Conservation (phyloP, 1,140 invertebrate species). For the Antheraea mylitta region DNA sequence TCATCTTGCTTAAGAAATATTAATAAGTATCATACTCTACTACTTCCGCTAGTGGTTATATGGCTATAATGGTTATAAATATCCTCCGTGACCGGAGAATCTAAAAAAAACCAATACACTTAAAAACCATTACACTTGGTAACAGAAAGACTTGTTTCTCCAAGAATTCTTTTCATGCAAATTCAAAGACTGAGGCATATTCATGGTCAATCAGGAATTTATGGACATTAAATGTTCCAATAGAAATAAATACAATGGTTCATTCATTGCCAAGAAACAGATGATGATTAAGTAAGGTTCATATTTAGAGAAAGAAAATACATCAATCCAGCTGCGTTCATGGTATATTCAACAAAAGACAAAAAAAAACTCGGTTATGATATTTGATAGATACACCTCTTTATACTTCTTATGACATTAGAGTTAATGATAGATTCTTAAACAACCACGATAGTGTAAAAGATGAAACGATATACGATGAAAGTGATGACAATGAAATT, state of each 20-base stretch:
- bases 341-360: conserved; percentile 22
- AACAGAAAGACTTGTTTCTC: conserved; percentile 24
- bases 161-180: conserved; percentile 29
- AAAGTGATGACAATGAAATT: conserved; percentile 9
- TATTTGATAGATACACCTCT: conserved; percentile 29
- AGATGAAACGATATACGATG: conserved; percentile 7
- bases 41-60: too few species aligned
- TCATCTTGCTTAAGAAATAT: conserved; percentile 25
- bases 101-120: conserved; percentile 16
- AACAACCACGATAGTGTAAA: conserved; percentile 10
- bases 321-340: conserved; percentile 24
- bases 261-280: conserved; percentile 24
- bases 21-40: conserved; percentile 24
- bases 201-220: conserved; percentile 23
- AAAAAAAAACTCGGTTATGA: conserved; percentile 21
- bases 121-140: conserved; percentile 29
- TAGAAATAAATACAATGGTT: conserved; percentile 27
- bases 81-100: conserved; percentile 27
- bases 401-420: conserved; percentile 26
- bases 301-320: conserved; percentile 25
- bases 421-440: conserved; percentile 24
- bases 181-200: conserved; percentile 24
- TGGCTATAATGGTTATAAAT: conserved; percentile 28
- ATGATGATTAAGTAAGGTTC: conserved; percentile 26
- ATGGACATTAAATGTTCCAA: conserved; percentile 33